phyloP scores from a whole-genome alignment of 2,113 vertebrate species.

The Anolis carolinensis region DNA sequence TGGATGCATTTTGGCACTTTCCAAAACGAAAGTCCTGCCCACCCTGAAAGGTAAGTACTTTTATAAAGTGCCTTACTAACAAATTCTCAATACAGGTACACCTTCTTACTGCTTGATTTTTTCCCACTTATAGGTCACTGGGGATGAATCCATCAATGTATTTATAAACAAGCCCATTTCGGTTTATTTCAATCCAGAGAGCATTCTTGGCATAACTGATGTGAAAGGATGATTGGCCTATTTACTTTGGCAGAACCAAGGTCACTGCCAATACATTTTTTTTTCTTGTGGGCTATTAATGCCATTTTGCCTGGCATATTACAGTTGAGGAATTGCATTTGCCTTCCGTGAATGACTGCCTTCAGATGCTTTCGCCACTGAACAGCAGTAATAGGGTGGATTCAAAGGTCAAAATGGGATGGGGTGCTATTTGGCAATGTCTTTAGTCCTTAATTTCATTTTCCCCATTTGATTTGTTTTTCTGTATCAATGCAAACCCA shows the following conservation, averaged over 20 bases:
- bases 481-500: constrained; percentile 10
- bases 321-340: background rate
- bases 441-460: constrained; percentile 2
- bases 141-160: background rate
- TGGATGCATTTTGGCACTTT: constrained; percentile 65
- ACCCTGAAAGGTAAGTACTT: constrained; percentile 69
- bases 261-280: background rate
- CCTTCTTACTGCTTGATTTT: constrained; percentile 48
- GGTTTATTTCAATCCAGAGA: constrained; percentile 25
- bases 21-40: constrained; percentile 71
- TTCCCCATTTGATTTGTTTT: constrained; percentile 4
- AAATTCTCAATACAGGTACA: constrained; percentile 38
- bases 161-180: constrained; percentile 22
- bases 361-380: constrained; percentile 10
- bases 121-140: background rate
- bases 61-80: constrained; percentile 54
- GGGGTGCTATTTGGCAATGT: constrained; percentile 5
- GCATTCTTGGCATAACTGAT: constrained; percentile 23
- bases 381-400: constrained; percentile 1
- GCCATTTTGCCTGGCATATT: constrained; percentile 25
- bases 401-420: background rate
- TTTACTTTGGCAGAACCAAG: background rate
- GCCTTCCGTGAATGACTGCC: background rate
- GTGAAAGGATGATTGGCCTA: background rate
- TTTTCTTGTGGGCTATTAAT: constrained; percentile 9